phyloP scores from a whole-genome alignment of 2,113 vertebrate genomes.

The Laterallus jamaicensis region DNA sequence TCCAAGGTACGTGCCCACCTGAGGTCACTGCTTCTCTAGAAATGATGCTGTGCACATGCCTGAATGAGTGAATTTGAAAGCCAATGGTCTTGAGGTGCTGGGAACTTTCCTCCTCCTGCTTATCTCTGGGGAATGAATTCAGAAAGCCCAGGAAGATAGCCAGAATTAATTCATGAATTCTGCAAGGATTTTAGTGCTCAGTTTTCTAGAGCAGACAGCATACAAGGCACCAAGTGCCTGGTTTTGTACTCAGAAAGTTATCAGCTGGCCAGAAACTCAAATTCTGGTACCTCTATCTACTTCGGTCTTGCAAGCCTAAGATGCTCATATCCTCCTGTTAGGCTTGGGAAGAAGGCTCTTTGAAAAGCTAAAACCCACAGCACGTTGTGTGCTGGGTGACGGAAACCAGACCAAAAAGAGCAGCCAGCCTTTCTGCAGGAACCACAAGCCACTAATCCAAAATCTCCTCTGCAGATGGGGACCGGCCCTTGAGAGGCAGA shows the following conservation, averaged over 20 bases:
- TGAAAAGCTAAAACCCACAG: not conserved
- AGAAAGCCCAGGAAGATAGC: not conserved
- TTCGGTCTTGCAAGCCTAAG: not conserved
- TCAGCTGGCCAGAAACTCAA: not conserved
- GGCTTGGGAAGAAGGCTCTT: not conserved
- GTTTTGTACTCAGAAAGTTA: not conserved
- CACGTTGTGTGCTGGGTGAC: not conserved
- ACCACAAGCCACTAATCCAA: accelerated
- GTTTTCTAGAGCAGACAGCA: not conserved
- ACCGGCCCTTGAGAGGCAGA: not conserved
- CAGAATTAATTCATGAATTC: not conserved
- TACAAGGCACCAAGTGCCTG: not conserved
- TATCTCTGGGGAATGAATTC: not conserved
- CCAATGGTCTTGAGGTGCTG: not conserved
- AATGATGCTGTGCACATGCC: not conserved
- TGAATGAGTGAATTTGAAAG: not conserved
- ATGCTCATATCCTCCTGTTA: not conserved
- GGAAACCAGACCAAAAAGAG: not conserved
- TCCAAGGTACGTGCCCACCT: not conserved
- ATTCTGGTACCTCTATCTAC: not conserved
- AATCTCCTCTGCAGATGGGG: not conserved
- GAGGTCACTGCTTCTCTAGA: not conserved
- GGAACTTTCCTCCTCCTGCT: not conserved
- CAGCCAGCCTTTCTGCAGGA: not conserved
- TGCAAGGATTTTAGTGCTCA: not conserved